phyloP scores from a whole-genome alignment of 2,888 invertebrate genomes.

The Merodon equestris region DNA sequence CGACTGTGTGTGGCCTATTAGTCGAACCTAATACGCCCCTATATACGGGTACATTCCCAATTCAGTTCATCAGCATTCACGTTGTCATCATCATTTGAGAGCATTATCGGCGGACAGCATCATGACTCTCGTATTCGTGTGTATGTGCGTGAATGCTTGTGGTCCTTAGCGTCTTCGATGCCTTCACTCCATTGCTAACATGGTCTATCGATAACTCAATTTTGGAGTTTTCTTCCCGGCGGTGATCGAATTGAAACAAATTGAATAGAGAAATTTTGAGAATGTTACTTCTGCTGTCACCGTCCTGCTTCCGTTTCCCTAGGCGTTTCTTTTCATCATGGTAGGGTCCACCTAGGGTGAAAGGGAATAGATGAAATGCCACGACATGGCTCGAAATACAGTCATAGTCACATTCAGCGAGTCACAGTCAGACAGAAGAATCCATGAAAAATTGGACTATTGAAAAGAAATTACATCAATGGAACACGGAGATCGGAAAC shows the following conservation, averaged over 20 bases:
- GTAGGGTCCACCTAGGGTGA: too few relatives aligned
- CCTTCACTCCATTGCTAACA: conserved; percentile 4
- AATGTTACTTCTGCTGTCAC: conserved; percentile 48
- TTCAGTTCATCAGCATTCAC: too few relatives aligned
- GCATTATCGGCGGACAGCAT: not conserved
- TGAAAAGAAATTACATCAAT: conserved; percentile 62
- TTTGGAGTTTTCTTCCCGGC: conserved; percentile 47
- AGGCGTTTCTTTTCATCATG: too few relatives aligned
- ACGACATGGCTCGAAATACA: too few relatives aligned
- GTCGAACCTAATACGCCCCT: too few relatives aligned
- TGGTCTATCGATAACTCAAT: conserved; percentile 56
- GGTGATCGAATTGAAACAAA: conserved; percentile 63
- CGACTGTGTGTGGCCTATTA: conserved; percentile 4
- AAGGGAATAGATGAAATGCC: too few relatives aligned
- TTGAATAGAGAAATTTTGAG: conserved; percentile 61
- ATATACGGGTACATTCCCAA: too few relatives aligned
- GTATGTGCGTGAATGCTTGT: not conserved
- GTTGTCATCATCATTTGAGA: too few relatives aligned
- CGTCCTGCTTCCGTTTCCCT: conserved; percentile 6
- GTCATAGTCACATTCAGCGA: too few relatives aligned
- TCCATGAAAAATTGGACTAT: conserved; percentile 60
- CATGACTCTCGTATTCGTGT: not conserved
- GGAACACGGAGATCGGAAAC: conserved; percentile 24
- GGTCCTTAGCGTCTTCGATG: conserved; percentile 5
- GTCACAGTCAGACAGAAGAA: conserved; percentile 29